Evolutionary conservation across 2,113 vertebrate genomes (phyloP).

Genomic region (Odontophorus gujanensis): DNA sequence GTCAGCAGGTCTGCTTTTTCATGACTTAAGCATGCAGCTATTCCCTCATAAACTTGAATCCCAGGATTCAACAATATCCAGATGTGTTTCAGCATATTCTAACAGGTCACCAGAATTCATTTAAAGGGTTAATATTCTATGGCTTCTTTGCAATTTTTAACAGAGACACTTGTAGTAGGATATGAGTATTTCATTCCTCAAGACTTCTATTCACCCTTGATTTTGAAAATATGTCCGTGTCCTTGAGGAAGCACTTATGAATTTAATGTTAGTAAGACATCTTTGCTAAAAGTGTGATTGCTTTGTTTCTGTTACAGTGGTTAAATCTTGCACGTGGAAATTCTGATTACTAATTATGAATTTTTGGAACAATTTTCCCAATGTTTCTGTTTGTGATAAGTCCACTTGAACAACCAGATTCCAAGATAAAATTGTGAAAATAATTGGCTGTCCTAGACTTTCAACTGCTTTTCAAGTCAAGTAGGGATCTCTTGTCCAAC

Average conservation of each 20-base stretch:
- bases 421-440: not conserved
- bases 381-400: not conserved
- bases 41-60: conserved; percentile 1
- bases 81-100: not conserved
- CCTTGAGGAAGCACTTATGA: conserved; percentile 28
- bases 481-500: not conserved
- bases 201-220: not conserved
- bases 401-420: not conserved
- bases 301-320: conserved; percentile 23
- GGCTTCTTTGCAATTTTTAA: conserved; percentile 7
- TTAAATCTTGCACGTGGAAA: not conserved
- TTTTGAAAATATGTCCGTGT: conserved; percentile 23
- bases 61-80: conserved; percentile 2
- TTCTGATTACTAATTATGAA: conserved; percentile 28
- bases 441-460: not conserved
- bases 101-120: not conserved
- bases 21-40: not conserved
- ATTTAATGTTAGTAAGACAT: not conserved
- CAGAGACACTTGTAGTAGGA: not conserved
- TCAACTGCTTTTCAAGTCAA: not conserved
- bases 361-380: conserved; percentile 1
- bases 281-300: conserved; percentile 39
- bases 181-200: conserved; percentile 27
- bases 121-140: conserved; percentile 25
- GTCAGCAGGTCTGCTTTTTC: not conserved